Evolutionary conservation across 2,797 vertebrate species (phyloP), one percentile per base, ranked within the genome.

Genomic region (Geotria australis): DNA sequence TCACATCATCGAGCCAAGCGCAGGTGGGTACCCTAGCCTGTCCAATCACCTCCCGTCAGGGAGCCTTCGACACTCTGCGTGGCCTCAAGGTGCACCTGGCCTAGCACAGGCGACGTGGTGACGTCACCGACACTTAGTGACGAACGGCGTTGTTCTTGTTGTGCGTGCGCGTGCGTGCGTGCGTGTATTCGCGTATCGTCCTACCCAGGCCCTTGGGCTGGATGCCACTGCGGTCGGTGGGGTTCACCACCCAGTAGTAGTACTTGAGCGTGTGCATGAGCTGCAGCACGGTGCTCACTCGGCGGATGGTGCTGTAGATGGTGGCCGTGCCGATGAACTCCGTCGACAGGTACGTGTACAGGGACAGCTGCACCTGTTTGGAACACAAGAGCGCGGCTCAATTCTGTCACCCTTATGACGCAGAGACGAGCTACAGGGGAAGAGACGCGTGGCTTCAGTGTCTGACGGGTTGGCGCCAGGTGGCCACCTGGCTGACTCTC

Each of bases 321-420:
- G 85, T 93, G 58, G 85, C 84, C 10, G 85, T 93, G 64, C 85
- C 85, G 60, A 93, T 93, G 70, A 93, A 93, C 66, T 91, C 85
- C 8, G 85, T 82, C 57, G 85, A 93, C 63, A 93, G 69, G 63
- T 89, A 88, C 1, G 83, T 94, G 63, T 91, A 86, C 53, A 89
- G 69, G 57, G 80, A 82, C 1, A 84, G 73, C 60, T 85, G 85
- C 63, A 86, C 83, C 79, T 83, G 67, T 8, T 53, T 63, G 46
- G 62, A 45, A 64, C 63, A 46, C 47, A 48, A 60, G 49, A 0
- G 57, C 38, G 24, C 24, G 38, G 38, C 24, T 38, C 38, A 24
- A 38, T 24, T 6, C 24, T 38, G 24, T 6, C 24, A 24, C 24
- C 24, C 24, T 38, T 24, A 24, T 38, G 24, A 48, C 47, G 49